phyloP scores from a whole-genome alignment of 2,797 vertebrate species.

The Basileuterus tristriatus region DNA sequence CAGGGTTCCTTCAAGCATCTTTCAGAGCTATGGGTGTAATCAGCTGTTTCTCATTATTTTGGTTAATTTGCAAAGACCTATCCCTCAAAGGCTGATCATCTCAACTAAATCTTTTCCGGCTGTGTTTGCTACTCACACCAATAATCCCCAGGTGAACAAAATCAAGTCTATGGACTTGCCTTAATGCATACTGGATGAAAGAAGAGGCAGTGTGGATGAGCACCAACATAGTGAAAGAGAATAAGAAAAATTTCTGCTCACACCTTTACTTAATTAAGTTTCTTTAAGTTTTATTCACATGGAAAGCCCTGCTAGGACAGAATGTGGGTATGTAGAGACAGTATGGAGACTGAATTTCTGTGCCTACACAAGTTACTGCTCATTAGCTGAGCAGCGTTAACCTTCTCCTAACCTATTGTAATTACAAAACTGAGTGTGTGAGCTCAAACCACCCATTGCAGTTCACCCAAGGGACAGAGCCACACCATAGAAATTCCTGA shows the following conservation, averaged over 20 bases:
- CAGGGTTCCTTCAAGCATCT: rapidly evolving
- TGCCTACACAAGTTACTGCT: background rate
- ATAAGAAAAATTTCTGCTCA: background rate
- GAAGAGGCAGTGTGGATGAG: background rate
- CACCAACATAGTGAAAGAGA: background rate
- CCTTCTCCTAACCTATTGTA: background rate
- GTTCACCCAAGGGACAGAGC: background rate
- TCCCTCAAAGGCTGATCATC: background rate
- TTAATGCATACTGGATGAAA: background rate
- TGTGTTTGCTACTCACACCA: background rate
- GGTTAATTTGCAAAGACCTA: background rate
- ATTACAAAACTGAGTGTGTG: background rate
- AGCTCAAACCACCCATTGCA: background rate
- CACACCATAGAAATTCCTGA: background rate
- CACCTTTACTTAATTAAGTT: background rate
- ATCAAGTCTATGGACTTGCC: background rate
- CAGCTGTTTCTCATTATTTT: background rate
- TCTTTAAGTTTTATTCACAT: background rate
- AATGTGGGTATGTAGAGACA: background rate
- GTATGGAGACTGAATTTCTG: background rate
- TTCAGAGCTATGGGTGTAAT: background rate
- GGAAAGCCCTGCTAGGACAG: background rate
- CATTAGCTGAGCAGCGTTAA: background rate
- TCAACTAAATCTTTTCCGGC: background rate
- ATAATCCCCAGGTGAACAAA: background rate